These are phyloP conservation scores for Danionella cerebrum DNA, from an alignment of 2,113 vertebrate species.

Conservation along the genomic window DNA sequence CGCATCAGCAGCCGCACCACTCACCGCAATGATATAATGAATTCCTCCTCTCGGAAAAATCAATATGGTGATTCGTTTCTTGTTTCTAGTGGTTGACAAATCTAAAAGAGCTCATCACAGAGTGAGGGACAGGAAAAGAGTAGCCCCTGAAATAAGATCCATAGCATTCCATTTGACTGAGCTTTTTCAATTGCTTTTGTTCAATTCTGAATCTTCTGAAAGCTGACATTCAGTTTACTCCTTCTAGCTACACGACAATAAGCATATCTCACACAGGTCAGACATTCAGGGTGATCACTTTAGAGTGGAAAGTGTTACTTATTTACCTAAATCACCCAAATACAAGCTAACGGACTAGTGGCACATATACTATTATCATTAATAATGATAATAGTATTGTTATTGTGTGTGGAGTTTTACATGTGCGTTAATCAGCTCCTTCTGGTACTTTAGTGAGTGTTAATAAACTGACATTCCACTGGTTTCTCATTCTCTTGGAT, in stretches of 20 bases:
- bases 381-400: too few relatives aligned
- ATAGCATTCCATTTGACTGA: conserved; percentile 15
- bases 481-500: conserved; percentile 22
- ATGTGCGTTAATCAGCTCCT: not conserved
- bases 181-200: not conserved
- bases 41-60: conserved; percentile 22
- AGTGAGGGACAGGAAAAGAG: not conserved
- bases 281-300: too few relatives aligned
- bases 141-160: not conserved
- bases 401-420: too few relatives aligned
- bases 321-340: too few relatives aligned
- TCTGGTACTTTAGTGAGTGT: not conserved
- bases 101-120: conserved; percentile 7
- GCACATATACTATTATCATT: too few relatives aligned
- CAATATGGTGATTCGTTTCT: conserved; percentile 19
- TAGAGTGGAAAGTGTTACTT: too few relatives aligned
- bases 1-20: not conserved
- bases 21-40: conserved; percentile 14
- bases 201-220: not conserved
- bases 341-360: too few relatives aligned
- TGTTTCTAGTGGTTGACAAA: not conserved
- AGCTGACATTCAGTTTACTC: too few relatives aligned
- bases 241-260: too few relatives aligned
- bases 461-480: too few relatives aligned
- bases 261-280: too few relatives aligned